Percentiles rank a stretch among this genome's conserved stretches.
phyloP scores from a whole-genome alignment of 2,113 vertebrate genomes.

The Seriola dumerili region DNA sequence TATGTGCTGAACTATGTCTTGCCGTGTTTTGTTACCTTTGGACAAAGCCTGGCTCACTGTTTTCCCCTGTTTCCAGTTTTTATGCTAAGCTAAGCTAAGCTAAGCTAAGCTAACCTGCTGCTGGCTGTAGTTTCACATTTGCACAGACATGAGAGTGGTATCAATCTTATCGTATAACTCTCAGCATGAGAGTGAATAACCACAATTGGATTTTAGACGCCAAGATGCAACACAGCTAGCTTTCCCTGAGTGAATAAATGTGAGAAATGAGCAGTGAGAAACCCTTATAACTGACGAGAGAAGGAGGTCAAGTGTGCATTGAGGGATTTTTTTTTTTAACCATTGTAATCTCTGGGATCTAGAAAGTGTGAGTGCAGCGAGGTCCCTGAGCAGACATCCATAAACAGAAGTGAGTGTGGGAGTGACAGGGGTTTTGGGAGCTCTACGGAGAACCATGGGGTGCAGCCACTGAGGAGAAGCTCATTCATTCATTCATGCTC shows the following conservation, averaged over 20 bases:
- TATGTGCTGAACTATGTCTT: too few relatives aligned
- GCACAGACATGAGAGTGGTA: not conserved
- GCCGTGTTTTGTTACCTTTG: not conserved
- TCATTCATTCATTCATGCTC: slow-evolving; percentile 74
- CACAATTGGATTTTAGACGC: not conserved
- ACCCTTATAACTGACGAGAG: not conserved
- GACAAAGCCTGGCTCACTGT: not conserved
- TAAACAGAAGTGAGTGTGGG: slow-evolving; percentile 60
- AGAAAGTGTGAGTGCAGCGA: slow-evolving; percentile 25
- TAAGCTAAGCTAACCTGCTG: not conserved
- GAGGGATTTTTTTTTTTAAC: slow-evolving; percentile 43
- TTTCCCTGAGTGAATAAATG: not conserved
- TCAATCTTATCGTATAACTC: not conserved
- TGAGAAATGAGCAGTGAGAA: not conserved
- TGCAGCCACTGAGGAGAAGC: slow-evolving; percentile 46
- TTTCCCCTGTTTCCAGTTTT: not conserved
- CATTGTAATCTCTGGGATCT: slow-evolving; percentile 50
- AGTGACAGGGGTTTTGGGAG: slow-evolving; percentile 45
- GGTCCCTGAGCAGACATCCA: slow-evolving; percentile 56
- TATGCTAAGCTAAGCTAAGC: not conserved
- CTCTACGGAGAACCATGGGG: slow-evolving; percentile 11
- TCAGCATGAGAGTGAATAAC: not conserved
- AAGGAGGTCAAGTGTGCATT: slow-evolving; percentile 35
- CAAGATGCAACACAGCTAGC: not conserved
- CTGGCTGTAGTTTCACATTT: not conserved